phyloP scores from a whole-genome alignment of 2,888 invertebrate genomes.

The Dicycla oo region DNA sequence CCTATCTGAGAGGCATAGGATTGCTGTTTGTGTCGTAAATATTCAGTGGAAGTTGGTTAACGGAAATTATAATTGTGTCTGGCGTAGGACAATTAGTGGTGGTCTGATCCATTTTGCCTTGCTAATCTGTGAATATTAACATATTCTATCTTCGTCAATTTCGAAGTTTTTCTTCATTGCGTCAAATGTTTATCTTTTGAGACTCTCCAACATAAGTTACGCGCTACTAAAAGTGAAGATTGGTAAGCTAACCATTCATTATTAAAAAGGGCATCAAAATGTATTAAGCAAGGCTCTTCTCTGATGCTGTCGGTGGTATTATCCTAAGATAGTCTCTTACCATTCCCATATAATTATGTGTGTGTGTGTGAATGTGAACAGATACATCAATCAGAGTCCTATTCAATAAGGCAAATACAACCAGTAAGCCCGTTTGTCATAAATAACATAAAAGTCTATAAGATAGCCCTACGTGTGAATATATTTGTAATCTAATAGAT shows the following conservation, averaged over 20 bases:
- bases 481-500: constrained; percentile 39
- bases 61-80: constrained; percentile 43
- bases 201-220: background rate
- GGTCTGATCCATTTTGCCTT: constrained; percentile 16
- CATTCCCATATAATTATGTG: constrained; percentile 7
- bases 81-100: constrained; percentile 39
- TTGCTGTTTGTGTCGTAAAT: constrained; percentile 57
- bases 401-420: constrained; percentile 46
- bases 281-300: background rate
- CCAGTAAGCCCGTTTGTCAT: constrained; percentile 45
- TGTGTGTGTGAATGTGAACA: constrained; percentile 19
- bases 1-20: constrained; percentile 43
- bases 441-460: constrained; percentile 41
- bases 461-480: constrained; percentile 37
- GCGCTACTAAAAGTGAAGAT: background rate
- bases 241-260: background rate
- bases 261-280: background rate
- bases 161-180: background rate
- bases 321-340: constrained; percentile 3
- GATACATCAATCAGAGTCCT: constrained; percentile 39
- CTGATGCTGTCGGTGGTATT: background rate
- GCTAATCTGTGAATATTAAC: background rate
- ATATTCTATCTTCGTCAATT: background rate
- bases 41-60: constrained; percentile 49
- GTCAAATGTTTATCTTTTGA: background rate